Evolutionary conservation across 2,888 invertebrate genomes (phyloP).

Genomic region (Drosophila neutralis): DNA sequence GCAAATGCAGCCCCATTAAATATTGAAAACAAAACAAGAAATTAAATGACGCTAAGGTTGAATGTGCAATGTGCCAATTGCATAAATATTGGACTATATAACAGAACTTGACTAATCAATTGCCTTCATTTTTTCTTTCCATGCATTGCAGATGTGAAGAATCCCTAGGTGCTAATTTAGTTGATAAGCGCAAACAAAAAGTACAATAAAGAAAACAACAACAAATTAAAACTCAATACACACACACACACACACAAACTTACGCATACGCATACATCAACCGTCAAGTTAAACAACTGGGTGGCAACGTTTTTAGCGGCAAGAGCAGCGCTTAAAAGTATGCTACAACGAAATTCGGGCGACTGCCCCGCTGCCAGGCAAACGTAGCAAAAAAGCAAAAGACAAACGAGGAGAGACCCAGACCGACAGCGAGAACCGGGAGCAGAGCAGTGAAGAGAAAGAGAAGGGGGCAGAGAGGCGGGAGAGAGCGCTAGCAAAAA

Average conservation of each 20-base stretch:
- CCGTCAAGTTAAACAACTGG: slow-evolving; percentile 37
- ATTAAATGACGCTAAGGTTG: slow-evolving; percentile 56
- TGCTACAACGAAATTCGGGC: slow-evolving; percentile 50
- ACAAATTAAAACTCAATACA: slow-evolving; percentile 12
- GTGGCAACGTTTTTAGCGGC: slow-evolving; percentile 57
- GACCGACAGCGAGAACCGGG: neutral
- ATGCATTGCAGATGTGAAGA: slow-evolving; percentile 82
- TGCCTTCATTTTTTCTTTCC: slow-evolving; percentile 21
- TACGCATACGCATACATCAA: neutral
- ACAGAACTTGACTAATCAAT: slow-evolving; percentile 37
- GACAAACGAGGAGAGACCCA: slow-evolving; percentile 17
- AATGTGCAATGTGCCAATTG: slow-evolving; percentile 72
- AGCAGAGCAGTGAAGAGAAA: slow-evolving; percentile 13
- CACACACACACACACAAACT: slow-evolving; percentile 3
- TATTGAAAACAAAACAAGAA: slow-evolving; percentile 22
- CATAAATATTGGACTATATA: slow-evolving; percentile 49
- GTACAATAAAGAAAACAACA: slow-evolving; percentile 60
- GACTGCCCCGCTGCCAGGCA: slow-evolving; percentile 44
- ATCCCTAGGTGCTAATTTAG: slow-evolving; percentile 85
- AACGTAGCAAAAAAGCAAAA: slow-evolving; percentile 57
- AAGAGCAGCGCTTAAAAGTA: slow-evolving; percentile 62
- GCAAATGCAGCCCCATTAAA: slow-evolving; percentile 21
- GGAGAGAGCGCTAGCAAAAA: slow-evolving; percentile 29
- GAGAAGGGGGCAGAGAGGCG: slow-evolving; percentile 13
- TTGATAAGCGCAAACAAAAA: slow-evolving; percentile 81